These are phyloP conservation scores for Stenchaetothrips biformis DNA, from an alignment of 2,888 invertebrate species.

Conservation along the genomic window DNA sequence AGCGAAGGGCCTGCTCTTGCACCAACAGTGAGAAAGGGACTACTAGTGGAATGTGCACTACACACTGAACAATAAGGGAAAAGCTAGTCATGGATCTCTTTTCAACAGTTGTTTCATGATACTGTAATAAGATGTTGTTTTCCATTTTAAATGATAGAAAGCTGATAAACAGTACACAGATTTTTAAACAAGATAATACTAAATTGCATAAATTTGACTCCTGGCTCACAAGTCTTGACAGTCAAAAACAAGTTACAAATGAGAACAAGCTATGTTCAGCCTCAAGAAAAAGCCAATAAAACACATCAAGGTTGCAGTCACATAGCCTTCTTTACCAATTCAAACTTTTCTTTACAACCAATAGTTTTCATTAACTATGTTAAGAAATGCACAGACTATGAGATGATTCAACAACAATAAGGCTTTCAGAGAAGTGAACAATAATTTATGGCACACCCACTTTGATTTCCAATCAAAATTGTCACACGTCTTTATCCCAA, in stretches of 20 bases:
- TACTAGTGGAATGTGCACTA: conserved; percentile 10
- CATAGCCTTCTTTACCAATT: no score
- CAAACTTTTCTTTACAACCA: no score
- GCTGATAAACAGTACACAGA: background rate
- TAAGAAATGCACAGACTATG: no score
- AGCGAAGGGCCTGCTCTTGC: background rate
- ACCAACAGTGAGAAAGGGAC: background rate
- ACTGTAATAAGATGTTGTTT: background rate
- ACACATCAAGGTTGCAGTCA: no score
- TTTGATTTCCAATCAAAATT: background rate
- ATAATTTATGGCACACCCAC: conserved; percentile 14
- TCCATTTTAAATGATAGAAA: background rate
- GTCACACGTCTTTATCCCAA: background rate
- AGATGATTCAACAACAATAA: no score
- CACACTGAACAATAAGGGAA: background rate
- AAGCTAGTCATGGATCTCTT: background rate
- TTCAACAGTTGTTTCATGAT: background rate
- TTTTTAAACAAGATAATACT: background rate
- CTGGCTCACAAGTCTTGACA: no score
- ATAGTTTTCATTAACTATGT: no score
- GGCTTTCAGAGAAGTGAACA: no score
- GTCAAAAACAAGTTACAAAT: no score
- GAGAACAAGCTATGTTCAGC: no score
- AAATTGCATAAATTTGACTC: no score
- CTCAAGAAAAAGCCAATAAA: no score